Conservation (phyloP, 2,888 invertebrate genomes). For the Eupeodes latifasciatus region DNA sequence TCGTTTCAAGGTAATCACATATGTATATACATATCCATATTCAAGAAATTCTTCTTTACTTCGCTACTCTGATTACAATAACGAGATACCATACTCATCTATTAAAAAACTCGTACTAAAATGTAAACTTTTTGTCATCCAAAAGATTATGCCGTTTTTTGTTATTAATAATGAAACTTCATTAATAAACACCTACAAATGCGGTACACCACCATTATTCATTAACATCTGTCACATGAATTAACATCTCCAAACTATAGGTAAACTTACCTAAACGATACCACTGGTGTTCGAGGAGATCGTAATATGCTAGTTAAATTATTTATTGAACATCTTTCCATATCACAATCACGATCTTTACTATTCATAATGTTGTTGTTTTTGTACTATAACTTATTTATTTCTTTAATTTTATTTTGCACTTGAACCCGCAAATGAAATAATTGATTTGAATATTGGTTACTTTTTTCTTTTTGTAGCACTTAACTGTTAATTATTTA, state of each 20-base stretch:
- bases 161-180: too few species aligned
- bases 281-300: slow-evolving; percentile 52
- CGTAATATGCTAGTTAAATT: slow-evolving; percentile 55
- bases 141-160: too few species aligned
- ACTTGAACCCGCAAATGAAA: slow-evolving; percentile 47
- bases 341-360: slow-evolving; percentile 45
- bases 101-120: too few species aligned
- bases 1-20: too few species aligned
- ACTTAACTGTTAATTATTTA: slow-evolving; percentile 16
- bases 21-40: too few species aligned
- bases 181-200: not conserved
- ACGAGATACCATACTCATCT: too few species aligned
- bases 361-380: slow-evolving; percentile 11
- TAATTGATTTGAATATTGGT: slow-evolving; percentile 21
- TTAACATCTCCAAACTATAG: not conserved
- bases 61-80: too few species aligned
- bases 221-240: not conserved
- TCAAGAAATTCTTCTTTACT: too few species aligned
- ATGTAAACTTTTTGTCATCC: too few species aligned
- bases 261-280: slow-evolving; percentile 65
- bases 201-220: slow-evolving; percentile 18
- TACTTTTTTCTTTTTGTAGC: slow-evolving; percentile 17
- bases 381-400: not conserved
- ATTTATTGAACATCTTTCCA: slow-evolving; percentile 58
- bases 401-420: slow-evolving; percentile 25